These are phyloP conservation scores for Cyphomyrus plagiostoma DNA, from an alignment of 2,113 vertebrate species.

Conservation along the genomic window DNA sequence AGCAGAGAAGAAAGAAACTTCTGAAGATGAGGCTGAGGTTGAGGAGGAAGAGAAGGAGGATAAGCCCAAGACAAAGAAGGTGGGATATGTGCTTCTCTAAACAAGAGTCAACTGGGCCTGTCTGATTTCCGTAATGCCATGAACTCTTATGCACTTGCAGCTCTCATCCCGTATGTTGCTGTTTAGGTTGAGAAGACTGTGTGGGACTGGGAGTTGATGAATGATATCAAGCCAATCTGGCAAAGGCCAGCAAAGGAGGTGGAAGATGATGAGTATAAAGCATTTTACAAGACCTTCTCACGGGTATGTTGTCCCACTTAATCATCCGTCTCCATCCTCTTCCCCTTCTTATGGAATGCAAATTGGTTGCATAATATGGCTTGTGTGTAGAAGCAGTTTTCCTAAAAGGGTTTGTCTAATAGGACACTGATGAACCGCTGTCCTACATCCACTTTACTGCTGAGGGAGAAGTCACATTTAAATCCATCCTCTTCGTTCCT, in stretches of 20 bases:
- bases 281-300: slow-evolving; percentile 97
- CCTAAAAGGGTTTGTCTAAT: not conserved
- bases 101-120: not conserved
- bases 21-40: slow-evolving; percentile 89
- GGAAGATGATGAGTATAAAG: slow-evolving; percentile 93
- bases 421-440: slow-evolving; percentile 88
- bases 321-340: not conserved
- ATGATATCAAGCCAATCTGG: slow-evolving; percentile 99
- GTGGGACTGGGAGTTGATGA: slow-evolving; percentile 99
- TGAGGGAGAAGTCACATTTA: slow-evolving; percentile 97
- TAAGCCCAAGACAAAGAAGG: slow-evolving; percentile 96
- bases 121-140: not conserved
- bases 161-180: not conserved
- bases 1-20: slow-evolving; percentile 73
- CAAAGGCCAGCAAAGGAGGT: slow-evolving; percentile 92
- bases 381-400: not conserved
- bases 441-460: slow-evolving; percentile 93
- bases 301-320: slow-evolving; percentile 60
- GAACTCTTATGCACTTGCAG: not conserved
- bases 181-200: slow-evolving; percentile 93
- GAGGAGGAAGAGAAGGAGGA: slow-evolving; percentile 91
- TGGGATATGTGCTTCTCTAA: slow-evolving; percentile 30
- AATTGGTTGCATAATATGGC: not conserved
- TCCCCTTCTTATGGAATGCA: not conserved
- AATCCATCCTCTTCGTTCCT: slow-evolving; percentile 94